Base-by-base conservation (phyloP, 2,113 vertebrate genomes). In the Burhinus oedicnemus region DNA sequence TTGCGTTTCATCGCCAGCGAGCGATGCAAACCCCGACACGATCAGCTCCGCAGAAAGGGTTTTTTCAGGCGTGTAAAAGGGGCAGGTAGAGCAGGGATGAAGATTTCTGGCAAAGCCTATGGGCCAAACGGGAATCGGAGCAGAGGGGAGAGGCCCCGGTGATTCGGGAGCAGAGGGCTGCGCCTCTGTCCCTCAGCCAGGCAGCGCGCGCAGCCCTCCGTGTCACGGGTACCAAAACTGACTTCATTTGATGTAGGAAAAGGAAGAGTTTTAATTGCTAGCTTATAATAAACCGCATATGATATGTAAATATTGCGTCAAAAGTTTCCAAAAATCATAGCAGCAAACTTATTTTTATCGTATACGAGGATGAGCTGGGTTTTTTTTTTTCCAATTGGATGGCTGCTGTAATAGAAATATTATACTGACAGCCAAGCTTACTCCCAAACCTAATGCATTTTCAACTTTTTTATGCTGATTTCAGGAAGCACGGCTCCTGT, bases 401-500 rank as follows among this genome's bases (percentile, higher is more conserved):
- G 87, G 83, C 83, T 89, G 57, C 83, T 88, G 86, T 84, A 97
- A 96, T 91, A 83, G 95, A 95, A 96, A 93, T 93, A 72, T 92
- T 93, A 93, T 60, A 52, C 85, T 85, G 88, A 77, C 84, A 97
- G 89, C 86, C 87, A 61, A 72, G 87, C 90, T 96, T 29, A 52
- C 85, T 97, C 94, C 78, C 89, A 27, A 82, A 81, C 51, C 91
- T 95, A 95, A 93, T 95, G 71, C 18, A 38, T 82, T 95, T 97
- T 85, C 65, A 88, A 78, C 77, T 93, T 94, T 93, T 94, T 93
- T 18, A 82, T 96, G 98, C 69, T 95, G 90, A 96, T 97, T 98
- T 95, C 10, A 62, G 95, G 82, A 96, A 83, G 89, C 78, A 38
- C 5, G 20, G 83, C 90, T 91, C 68, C 74, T 93, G 87, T 84